These are phyloP conservation scores for Ditylenchus dipsaci DNA, from an alignment of 1,140 invertebrate genomes.

Conservation along the genomic window DNA sequence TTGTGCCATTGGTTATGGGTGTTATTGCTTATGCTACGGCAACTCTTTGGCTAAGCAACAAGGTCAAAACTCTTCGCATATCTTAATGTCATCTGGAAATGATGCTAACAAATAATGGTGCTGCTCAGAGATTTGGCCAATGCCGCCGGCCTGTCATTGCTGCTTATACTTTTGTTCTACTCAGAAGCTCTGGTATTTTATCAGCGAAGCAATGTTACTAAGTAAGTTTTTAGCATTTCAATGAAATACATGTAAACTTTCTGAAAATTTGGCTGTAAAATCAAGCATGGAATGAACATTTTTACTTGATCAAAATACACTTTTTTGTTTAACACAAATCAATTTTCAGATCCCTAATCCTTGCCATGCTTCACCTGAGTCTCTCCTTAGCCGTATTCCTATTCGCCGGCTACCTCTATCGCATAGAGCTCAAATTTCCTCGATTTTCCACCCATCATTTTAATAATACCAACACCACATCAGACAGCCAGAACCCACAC, in stretches of 20 bases:
- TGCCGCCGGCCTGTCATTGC: constrained; percentile 32
- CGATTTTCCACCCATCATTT: too few relatives aligned
- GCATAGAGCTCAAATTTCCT: constrained; percentile 10
- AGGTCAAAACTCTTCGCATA: not conserved
- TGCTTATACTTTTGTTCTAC: constrained; percentile 32
- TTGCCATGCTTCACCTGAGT: constrained; percentile 10
- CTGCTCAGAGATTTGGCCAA: constrained; percentile 24
- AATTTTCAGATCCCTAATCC: constrained; percentile 18
- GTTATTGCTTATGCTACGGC: constrained; percentile 37
- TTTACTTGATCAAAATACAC: too few relatives aligned
- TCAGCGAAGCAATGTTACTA: constrained; percentile 7
- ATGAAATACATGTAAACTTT: too few relatives aligned
- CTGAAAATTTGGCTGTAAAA: too few relatives aligned
- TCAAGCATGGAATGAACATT: too few relatives aligned
- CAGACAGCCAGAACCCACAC: too few relatives aligned
- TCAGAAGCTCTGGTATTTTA: constrained; percentile 20
- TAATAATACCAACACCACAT: too few relatives aligned
- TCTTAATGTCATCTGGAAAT: not conserved
- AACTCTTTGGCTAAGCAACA: constrained; percentile 16
- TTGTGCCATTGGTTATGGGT: constrained; percentile 34
- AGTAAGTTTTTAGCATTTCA: not conserved
- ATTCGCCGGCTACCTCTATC: constrained; percentile 14
- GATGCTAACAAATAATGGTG: constrained; percentile 10
- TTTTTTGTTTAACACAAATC: too few relatives aligned
- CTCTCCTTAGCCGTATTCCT: constrained; percentile 11